These are phyloP conservation scores for Heteropelma amictum DNA, from an alignment of 2,888 invertebrate species.

Conservation along the genomic window DNA sequence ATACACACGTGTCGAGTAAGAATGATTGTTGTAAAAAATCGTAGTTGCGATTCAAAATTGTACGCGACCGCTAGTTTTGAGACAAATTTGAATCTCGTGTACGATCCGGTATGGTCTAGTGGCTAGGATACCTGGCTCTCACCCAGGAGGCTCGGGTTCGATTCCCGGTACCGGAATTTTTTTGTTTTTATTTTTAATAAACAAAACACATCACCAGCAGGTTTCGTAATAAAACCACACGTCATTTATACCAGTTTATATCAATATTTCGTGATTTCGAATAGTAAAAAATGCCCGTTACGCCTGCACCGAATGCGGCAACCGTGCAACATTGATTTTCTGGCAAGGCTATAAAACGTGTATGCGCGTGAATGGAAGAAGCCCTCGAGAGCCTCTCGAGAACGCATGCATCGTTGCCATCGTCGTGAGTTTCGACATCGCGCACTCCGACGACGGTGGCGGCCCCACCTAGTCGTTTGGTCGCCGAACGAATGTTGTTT, in stretches of 20 bases:
- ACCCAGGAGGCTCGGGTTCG: conserved; percentile 83
- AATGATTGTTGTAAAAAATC: no score
- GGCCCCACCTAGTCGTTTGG: conserved; percentile 17
- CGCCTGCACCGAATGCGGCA: background rate
- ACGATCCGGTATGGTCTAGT: conserved; percentile 79
- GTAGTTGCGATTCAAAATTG: no score
- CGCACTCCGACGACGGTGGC: conserved; percentile 27
- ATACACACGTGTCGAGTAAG: no score
- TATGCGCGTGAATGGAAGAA: conserved; percentile 32
- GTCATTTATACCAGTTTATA: background rate
- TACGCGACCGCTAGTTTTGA: no score
- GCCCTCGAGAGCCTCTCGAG: no score
- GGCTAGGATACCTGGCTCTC: conserved; percentile 82
- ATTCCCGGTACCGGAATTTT: conserved; percentile 81
- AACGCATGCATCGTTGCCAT: background rate
- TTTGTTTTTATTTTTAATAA: background rate
- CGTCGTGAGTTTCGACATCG: background rate
- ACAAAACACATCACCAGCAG: background rate
- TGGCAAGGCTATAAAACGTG: conserved; percentile 1
- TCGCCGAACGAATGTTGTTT: conserved; percentile 33
- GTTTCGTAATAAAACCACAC: background rate
- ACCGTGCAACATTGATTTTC: conserved; percentile 37
- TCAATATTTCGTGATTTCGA: background rate
- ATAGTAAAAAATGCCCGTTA: background rate
- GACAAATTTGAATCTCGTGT: background rate